Evolutionary conservation across 2,888 invertebrate species (phyloP).

Genomic region (Eristalinus aeneus): DNA sequence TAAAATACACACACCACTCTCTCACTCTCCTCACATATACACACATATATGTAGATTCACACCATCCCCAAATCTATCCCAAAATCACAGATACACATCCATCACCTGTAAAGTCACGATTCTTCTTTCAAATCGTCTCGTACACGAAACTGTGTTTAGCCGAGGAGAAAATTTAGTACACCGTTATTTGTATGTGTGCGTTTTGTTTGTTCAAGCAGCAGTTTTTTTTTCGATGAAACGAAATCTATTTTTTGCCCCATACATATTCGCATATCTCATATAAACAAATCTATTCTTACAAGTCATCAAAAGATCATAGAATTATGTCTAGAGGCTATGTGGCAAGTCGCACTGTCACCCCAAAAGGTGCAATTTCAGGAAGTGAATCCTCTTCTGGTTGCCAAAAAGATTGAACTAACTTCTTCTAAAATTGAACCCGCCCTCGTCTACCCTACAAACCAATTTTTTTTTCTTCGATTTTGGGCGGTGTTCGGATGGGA

Average conservation of each 20-base stretch:
- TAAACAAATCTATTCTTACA: conserved; percentile 52
- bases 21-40: conserved; percentile 26
- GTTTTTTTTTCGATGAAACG: conserved; percentile 11
- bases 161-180: conserved; percentile 4
- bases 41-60: conserved; percentile 46
- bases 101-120: conserved; percentile 46
- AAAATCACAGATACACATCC: conserved; percentile 34
- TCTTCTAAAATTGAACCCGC: conserved; percentile 17
- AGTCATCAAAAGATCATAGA: conserved; percentile 2
- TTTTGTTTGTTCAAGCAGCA: conserved; percentile 13
- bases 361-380: conserved; percentile 19
- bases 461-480: conserved; percentile 4
- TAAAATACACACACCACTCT: conserved; percentile 58
- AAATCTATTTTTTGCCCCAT: conserved; percentile 10
- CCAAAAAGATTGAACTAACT: conserved; percentile 5
- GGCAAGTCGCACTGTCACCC: background rate
- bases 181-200: background rate
- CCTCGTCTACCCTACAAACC: conserved; percentile 19
- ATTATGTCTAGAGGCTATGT: background rate
- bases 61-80: conserved; percentile 31
- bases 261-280: conserved; percentile 42
- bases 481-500: conserved; percentile 10
- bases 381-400: conserved; percentile 14
- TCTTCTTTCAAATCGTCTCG: conserved; percentile 1
- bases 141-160: background rate